Conservation (phyloP, 1,140 invertebrate genomes). For the Procambarus virginalis region DNA sequence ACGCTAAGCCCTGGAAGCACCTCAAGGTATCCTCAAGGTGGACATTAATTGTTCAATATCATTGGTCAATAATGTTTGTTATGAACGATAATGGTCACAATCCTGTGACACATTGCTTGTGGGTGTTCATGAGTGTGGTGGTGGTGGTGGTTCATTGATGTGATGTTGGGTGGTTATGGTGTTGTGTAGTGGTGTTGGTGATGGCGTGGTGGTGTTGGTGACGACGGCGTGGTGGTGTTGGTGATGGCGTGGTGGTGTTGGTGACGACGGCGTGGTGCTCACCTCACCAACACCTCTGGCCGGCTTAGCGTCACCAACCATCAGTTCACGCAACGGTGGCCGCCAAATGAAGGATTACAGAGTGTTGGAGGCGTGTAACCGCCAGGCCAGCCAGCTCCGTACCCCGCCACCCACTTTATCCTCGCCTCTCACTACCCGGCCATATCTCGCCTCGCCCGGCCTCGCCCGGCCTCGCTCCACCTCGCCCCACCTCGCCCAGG, state of each 20-base stretch:
- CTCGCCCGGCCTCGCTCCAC: background rate
- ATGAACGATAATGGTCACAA: too few relatives aligned
- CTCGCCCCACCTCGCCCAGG: background rate
- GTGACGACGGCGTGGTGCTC: slow-evolving; percentile 8
- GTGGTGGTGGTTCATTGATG: too few relatives aligned
- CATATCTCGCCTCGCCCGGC: background rate
- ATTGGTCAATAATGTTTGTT: too few relatives aligned
- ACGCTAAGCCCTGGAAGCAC: too few relatives aligned
- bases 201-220: background rate
- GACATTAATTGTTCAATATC: too few relatives aligned
- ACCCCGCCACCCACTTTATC: background rate
- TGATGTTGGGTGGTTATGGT: too few relatives aligned
- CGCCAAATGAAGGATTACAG: slow-evolving; percentile 64
- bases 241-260: background rate
- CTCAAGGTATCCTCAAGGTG: too few relatives aligned
- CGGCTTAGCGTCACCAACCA: slow-evolving; percentile 61
- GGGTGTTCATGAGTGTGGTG: too few relatives aligned
- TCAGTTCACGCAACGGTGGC: slow-evolving; percentile 56
- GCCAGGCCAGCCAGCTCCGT: slow-evolving; percentile 7
- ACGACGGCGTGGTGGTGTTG: background rate
- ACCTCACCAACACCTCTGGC: slow-evolving; percentile 55
- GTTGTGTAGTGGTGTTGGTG: too few relatives aligned
- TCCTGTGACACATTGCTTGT: too few relatives aligned
- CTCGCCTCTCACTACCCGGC: background rate
- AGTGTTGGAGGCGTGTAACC: slow-evolving; percentile 17